Conservation (phyloP, 2,888 invertebrate species). For the Seira musarum region DNA sequence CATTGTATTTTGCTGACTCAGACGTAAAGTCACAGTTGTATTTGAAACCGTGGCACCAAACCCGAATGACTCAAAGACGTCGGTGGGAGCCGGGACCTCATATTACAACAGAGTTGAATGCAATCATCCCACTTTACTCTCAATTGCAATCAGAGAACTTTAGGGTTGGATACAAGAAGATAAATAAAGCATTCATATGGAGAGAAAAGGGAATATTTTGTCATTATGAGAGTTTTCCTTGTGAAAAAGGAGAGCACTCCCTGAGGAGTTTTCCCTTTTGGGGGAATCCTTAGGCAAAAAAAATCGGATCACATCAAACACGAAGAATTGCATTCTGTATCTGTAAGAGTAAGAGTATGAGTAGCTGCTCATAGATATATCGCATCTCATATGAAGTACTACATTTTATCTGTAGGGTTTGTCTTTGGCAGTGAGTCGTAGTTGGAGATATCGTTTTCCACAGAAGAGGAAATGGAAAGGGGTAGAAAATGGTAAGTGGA, state of each 20-base stretch:
- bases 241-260: conserved; percentile 47
- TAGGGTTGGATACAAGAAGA: not conserved
- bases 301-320: conserved; percentile 45
- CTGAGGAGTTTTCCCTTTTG: conserved; percentile 40
- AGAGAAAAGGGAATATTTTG: not conserved
- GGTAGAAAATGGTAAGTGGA: not conserved
- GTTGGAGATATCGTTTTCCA: not conserved
- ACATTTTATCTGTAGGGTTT: too few species aligned
- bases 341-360: too few species aligned
- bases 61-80: not conserved
- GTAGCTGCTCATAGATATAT: too few species aligned
- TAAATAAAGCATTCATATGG: conserved; percentile 2
- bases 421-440: too few species aligned
- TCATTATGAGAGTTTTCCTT: conserved; percentile 40
- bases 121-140: not conserved
- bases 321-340: not conserved
- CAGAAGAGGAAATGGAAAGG: conserved; percentile 5
- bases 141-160: not conserved
- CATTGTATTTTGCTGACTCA: not conserved
- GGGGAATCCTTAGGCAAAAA: conserved; percentile 28
- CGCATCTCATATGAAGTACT: too few species aligned
- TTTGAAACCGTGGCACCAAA: not conserved
- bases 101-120: not conserved
- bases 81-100: not conserved
- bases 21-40: too few species aligned